These are phyloP conservation scores for Macrosiphum euphorbiae DNA, from an alignment of 2,888 invertebrate genomes.

Conservation along the genomic window DNA sequence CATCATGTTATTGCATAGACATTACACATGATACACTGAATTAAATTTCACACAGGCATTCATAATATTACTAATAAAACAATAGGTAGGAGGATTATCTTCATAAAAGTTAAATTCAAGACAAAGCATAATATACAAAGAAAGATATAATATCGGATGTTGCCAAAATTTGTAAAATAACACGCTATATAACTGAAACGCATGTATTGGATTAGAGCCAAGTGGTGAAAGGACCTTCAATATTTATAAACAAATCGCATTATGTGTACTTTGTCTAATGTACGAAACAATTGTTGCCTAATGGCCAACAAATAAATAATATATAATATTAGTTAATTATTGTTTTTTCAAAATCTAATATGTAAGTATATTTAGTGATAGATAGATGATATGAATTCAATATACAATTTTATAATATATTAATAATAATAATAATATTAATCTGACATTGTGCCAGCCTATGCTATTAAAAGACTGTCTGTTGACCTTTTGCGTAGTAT, in stretches of 20 bases:
- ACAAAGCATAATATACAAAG: slow-evolving; percentile 62
- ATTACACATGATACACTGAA: slow-evolving; percentile 26
- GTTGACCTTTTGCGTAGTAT: slow-evolving; percentile 61
- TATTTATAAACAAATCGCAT: slow-evolving; percentile 55
- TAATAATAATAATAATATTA: slow-evolving; percentile 53
- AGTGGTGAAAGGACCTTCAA: slow-evolving; percentile 61
- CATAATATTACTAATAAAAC: slow-evolving; percentile 30
- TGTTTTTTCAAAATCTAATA: slow-evolving; percentile 26
- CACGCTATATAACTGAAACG: slow-evolving; percentile 51
- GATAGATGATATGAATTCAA: slow-evolving; percentile 19
- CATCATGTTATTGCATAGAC: slow-evolving; percentile 22
- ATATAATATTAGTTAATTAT: neutral
- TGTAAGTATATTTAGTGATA: slow-evolving; percentile 20
- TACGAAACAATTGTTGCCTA: slow-evolving; percentile 19
- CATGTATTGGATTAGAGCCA: slow-evolving; percentile 56
- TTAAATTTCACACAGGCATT: slow-evolving; percentile 25
- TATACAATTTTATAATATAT: slow-evolving; percentile 47
- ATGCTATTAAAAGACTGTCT: slow-evolving; percentile 64
- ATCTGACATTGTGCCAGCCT: slow-evolving; percentile 59
- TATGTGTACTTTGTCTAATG: slow-evolving; percentile 25
- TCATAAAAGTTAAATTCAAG: slow-evolving; percentile 50
- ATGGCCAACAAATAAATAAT: neutral
- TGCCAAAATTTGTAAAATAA: slow-evolving; percentile 64
- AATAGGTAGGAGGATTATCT: slow-evolving; percentile 43
- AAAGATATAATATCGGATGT: slow-evolving; percentile 42